Conservation (phyloP, 2,797 vertebrate species). For the Coregonus suidteri region DNA sequence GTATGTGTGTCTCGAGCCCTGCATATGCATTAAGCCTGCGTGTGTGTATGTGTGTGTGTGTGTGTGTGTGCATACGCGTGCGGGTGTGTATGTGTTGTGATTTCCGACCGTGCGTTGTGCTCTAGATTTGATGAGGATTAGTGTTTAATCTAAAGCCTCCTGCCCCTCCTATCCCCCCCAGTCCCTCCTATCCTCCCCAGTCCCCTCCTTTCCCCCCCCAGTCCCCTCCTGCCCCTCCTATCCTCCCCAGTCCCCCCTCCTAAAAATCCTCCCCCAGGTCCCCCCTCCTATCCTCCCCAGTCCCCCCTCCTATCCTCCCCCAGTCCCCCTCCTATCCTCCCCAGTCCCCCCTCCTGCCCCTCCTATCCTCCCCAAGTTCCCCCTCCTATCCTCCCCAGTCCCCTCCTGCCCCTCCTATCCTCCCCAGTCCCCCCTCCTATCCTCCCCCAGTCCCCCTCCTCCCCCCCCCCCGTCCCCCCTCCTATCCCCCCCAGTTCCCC, state of each 20-base stretch:
- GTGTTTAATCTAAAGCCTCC: constrained; percentile 52
- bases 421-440: rapidly evolving
- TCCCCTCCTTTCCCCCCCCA: not conserved
- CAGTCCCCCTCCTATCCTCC: not conserved
- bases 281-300: too few relatives aligned
- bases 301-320: not conserved
- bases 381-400: not conserved
- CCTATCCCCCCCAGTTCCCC: too few relatives aligned
- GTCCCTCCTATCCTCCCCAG: not conserved
- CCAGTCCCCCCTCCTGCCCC: too few relatives aligned
- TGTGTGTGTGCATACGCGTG: too few relatives aligned
- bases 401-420: not conserved
- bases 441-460: not conserved
- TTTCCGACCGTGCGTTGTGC: not conserved
- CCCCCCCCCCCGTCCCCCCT: not conserved
- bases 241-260: not conserved
- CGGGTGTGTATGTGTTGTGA: not conserved
- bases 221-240: too few relatives aligned
- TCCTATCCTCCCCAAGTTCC: not conserved
- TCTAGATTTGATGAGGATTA: constrained; percentile 41
- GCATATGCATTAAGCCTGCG: too few relatives aligned
- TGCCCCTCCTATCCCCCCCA: constrained; percentile 19
- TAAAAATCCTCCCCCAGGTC: not conserved
- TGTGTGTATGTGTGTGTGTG: too few relatives aligned
- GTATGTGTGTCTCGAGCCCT: too few relatives aligned